Base-by-base conservation (phyloP, 2,113 vertebrate species). In the Tetraodon nigroviridis region DNA sequence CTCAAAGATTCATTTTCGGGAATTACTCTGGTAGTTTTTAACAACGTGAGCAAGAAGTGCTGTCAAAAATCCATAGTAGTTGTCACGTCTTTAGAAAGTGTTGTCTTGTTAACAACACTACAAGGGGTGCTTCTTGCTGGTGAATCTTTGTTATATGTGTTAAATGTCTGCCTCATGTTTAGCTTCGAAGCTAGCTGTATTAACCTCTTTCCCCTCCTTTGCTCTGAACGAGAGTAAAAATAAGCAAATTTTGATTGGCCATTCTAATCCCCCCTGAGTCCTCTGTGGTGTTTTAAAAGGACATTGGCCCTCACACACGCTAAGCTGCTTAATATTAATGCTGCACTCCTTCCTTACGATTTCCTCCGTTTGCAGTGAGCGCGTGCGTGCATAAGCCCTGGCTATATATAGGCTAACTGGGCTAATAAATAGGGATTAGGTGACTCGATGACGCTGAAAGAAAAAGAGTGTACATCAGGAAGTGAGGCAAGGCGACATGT, bases 321-420 rank as follows among this genome's bases (percentile, higher is more conserved):
- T 85, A 84, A 86, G 67, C 80, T 76, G 79, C 81, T 88, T 87
- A 82, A 76, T 84, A 84, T 74, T 79, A 84, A 83, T 81, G 67
- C 79, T 5, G 46, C 66, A 44, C 64, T 11, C 16, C 19, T 80
- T 84, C 49, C n/a, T 64, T 41, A 56, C 22, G 0, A 13, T 78
- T 84, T 72, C 29, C 59, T 58, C 53, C 75, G 56, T 79, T 73
- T 78, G 62, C 56, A 8, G 54, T 16, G 40, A 42, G 55, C 19
- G 48, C 14, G 56, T 24, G n/a, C 21, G 51, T 61, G 53, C 21
- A 16, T 24, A 65, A 24, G 59, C 51, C 15, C 2, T 24, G 51
- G 54, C 78, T 80, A 77, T 73, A 78, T 81, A 69, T 84, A 83
- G 77, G 71, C 48, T 67, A 82, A 83, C 73, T 72, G 61, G 67